Conservation (phyloP, 1,140 invertebrate species). For the Dendroctonus valens region DNA sequence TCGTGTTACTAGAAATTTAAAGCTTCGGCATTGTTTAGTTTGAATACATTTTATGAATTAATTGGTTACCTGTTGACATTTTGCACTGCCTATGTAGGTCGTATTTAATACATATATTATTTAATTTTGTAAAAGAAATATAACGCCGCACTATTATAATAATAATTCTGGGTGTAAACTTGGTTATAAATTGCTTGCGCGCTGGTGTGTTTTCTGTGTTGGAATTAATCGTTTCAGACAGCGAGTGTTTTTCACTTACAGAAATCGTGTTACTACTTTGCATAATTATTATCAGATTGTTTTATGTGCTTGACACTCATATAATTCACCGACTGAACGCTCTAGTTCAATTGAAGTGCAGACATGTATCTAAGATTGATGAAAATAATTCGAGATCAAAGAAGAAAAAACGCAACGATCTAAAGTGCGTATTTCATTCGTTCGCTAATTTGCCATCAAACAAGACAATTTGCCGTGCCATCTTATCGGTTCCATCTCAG, state of each 20-base stretch:
- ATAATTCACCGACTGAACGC: no score
- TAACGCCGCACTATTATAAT: background rate
- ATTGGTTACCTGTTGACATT: constrained; percentile 11
- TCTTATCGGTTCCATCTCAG: background rate
- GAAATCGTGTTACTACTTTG: constrained; percentile 7
- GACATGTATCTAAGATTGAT: no score
- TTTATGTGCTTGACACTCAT: background rate
- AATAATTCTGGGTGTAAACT: constrained; percentile 6
- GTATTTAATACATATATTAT: background rate
- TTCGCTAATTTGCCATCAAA: background rate
- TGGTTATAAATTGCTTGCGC: background rate
- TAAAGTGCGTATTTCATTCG: background rate
- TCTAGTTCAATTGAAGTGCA: no score
- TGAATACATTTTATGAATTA: background rate
- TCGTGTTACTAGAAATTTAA: background rate
- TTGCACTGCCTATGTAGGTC: constrained; percentile 2
- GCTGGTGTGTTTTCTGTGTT: background rate
- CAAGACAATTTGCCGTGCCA: background rate
- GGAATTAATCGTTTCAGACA: constrained; percentile 6
- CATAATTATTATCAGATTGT: constrained; percentile 3
- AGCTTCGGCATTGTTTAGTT: constrained; percentile 5
- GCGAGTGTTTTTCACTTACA: constrained; percentile 4
- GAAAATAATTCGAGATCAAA: no score
- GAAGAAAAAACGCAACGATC: no score
- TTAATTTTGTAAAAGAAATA: constrained; percentile 10